phyloP scores from a whole-genome alignment of 2,113 vertebrate species.

The Struthio camelus region DNA sequence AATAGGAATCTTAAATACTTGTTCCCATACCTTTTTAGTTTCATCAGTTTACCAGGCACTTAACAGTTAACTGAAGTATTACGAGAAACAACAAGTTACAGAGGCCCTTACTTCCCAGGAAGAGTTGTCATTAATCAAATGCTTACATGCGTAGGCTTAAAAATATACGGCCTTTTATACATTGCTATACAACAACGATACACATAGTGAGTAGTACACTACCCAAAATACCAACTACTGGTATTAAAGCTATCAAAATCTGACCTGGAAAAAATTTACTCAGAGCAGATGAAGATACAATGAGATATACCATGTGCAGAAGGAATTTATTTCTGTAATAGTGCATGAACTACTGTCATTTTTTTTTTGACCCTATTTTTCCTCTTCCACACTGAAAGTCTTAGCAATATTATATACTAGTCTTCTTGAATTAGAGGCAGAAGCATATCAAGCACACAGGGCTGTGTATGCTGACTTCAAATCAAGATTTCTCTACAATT shows the following conservation, averaged over 20 bases:
- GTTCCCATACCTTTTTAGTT: background rate
- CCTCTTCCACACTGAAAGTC: background rate
- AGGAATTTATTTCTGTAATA: background rate
- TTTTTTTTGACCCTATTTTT: background rate
- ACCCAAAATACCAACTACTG: background rate
- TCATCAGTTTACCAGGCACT: background rate
- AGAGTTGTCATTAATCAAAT: background rate
- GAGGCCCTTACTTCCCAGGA: background rate
- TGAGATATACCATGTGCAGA: background rate
- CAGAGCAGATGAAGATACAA: background rate
- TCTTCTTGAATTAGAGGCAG: background rate
- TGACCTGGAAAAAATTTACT: background rate
- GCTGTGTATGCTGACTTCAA: background rate
- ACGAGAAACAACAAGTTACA: background rate
- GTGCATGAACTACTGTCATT: background rate
- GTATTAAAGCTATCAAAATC: background rate
- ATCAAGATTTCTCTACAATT: background rate
- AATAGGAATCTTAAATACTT: background rate
- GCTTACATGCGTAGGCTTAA: background rate
- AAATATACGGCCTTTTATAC: background rate
- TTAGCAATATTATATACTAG: background rate
- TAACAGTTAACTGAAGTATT: background rate
- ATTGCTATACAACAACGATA: background rate
- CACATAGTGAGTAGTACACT: background rate
- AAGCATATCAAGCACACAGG: background rate